phyloP scores from a whole-genome alignment of 1,140 invertebrate species.

The Mercenaria mercenaria region DNA sequence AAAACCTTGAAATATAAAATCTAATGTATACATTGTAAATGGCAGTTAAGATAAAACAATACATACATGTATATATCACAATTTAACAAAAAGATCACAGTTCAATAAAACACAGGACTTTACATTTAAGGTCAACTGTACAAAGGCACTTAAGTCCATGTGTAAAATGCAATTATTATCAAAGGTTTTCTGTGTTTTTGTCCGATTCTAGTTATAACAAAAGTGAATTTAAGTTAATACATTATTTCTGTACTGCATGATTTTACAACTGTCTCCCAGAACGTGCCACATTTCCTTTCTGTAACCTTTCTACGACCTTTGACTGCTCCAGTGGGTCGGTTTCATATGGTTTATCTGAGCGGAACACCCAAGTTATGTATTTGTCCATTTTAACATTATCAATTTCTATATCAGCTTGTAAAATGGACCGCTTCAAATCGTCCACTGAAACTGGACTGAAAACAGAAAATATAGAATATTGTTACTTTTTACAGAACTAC shows the following conservation, averaged over 20 bases:
- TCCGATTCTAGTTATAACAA: neutral
- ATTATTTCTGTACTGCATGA: neutral
- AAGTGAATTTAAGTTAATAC: neutral
- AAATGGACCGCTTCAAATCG: conserved; percentile 81
- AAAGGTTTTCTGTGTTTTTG: neutral
- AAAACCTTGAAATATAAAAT: no score
- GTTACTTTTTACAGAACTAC: no score
- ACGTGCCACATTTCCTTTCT: conserved; percentile 75
- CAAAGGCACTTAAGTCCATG: neutral
- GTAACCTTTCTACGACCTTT: conserved; percentile 74
- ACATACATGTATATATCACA: neutral
- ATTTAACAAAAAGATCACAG: conserved; percentile 5
- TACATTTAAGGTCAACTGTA: neutral
- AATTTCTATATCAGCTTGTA: conserved; percentile 82
- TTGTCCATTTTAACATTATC: conserved; percentile 76
- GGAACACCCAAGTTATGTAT: conserved; percentile 81
- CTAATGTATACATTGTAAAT: no score
- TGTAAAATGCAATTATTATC: neutral
- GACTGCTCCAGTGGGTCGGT: conserved; percentile 76
- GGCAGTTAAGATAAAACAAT: no score
- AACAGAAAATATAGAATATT: conserved; percentile 59
- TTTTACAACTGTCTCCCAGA: conserved; percentile 69
- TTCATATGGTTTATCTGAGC: conserved; percentile 73
- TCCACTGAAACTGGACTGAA: conserved; percentile 81
- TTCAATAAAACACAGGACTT: neutral